Conservation (phyloP, 2,888 invertebrate species). For the Nasonia oneida region DNA sequence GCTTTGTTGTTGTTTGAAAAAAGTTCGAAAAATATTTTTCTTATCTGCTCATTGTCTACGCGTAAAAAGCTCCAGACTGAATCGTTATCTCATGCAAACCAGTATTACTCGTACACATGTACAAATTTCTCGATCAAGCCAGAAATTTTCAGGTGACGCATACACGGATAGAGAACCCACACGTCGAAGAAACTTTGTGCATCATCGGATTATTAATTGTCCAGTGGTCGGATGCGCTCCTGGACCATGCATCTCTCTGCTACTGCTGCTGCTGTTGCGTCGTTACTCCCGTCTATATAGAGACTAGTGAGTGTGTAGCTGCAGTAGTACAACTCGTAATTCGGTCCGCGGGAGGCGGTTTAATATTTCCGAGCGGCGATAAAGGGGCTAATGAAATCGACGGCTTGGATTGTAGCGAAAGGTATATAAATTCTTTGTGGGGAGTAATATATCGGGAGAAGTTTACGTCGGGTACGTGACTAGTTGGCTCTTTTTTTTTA, state of each 20-base stretch:
- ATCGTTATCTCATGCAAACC: not conserved
- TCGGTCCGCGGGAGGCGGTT: slow-evolving; percentile 34
- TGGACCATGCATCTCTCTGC: slow-evolving; percentile 43
- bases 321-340: slow-evolving; percentile 19
- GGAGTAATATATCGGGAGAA: not conserved
- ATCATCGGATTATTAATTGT: slow-evolving; percentile 50
- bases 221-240: slow-evolving; percentile 13
- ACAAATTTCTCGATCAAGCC: slow-evolving; percentile 32
- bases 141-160: slow-evolving; percentile 18
- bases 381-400: slow-evolving; percentile 35
- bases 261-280: not conserved
- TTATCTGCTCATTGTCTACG: not conserved
- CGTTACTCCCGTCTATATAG: slow-evolving; percentile 9
- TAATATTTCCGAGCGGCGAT: slow-evolving; percentile 45
- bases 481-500: no score
- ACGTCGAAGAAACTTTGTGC: slow-evolving; percentile 8
- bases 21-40: no score
- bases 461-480: no score
- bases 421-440: not conserved
- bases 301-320: not conserved
- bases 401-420: not conserved
- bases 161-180: not conserved
- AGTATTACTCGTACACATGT: not conserved
- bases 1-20: no score
- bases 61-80: no score